Percentiles rank a stretch among this genome's conserved stretches.
These are phyloP conservation scores for Tetrax tetrax DNA, from an alignment of 2,113 vertebrate genomes.

Conservation along the genomic window DNA sequence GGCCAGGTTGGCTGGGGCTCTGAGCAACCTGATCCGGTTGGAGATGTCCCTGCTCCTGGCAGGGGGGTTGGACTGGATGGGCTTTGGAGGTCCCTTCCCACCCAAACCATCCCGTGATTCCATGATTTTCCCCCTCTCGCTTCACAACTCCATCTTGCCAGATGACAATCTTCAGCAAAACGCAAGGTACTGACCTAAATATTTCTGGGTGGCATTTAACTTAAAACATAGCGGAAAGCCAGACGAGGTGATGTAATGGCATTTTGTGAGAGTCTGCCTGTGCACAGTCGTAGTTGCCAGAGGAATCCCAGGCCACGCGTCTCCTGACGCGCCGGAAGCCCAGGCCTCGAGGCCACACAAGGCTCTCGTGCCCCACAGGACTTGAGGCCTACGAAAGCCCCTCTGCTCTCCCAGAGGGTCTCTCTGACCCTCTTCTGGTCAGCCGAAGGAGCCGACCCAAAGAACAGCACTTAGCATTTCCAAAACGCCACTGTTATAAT, in stretches of 20 bases:
- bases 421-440: no score
- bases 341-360: neutral
- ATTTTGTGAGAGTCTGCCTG: neutral
- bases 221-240: neutral
- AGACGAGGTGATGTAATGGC: neutral
- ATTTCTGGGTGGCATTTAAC: neutral
- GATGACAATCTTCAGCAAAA: neutral
- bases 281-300: neutral
- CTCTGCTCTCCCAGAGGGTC: neutral
- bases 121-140: neutral
- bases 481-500: neutral
- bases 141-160: neutral
- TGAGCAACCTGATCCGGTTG: no score
- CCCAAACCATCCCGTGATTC: no score
- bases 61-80: no score
- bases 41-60: no score
- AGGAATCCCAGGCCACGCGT: accelerated
- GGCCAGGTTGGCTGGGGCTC: no score
- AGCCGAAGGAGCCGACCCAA: neutral
- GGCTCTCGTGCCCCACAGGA: neutral
- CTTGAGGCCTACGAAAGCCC: accelerated
- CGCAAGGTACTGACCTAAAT: neutral
- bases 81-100: no score
- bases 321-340: accelerated
- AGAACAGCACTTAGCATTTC: neutral